A percentile compares a stretch with the other conserved stretches of the same genome.
phyloP scores from a whole-genome alignment of 2,888 invertebrate genomes.

The Volucella zonaria region DNA sequence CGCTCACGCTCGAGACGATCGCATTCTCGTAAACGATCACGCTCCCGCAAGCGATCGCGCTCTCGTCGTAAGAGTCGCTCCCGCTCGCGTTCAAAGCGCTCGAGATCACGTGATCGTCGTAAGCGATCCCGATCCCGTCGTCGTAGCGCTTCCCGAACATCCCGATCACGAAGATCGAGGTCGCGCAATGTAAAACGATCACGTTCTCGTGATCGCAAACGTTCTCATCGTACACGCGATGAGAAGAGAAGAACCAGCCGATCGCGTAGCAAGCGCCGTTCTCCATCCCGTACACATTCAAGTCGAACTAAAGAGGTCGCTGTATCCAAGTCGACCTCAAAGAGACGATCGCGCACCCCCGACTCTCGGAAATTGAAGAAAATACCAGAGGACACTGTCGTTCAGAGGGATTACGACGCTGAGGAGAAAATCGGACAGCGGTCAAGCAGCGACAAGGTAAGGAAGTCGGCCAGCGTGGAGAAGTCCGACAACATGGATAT shows the following conservation, averaged over 20 bases:
- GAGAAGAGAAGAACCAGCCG: slow-evolving; percentile 71
- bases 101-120: slow-evolving; percentile 79
- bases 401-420: slow-evolving; percentile 79
- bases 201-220: slow-evolving; percentile 82
- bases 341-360: slow-evolving; percentile 80
- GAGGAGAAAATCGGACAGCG: slow-evolving; percentile 79
- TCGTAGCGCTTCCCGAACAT: slow-evolving; percentile 75
- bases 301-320: slow-evolving; percentile 80
- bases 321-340: slow-evolving; percentile 78
- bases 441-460: slow-evolving; percentile 84
- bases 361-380: slow-evolving; percentile 80
- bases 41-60: slow-evolving; percentile 83
- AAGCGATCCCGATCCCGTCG: slow-evolving; percentile 80
- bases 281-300: slow-evolving; percentile 86
- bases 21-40: slow-evolving; percentile 82
- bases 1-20: slow-evolving; percentile 87
- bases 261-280: slow-evolving; percentile 81
- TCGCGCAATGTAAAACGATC: slow-evolving; percentile 78
- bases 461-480: slow-evolving; percentile 83
- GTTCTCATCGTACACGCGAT: slow-evolving; percentile 77
- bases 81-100: slow-evolving; percentile 80
- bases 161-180: slow-evolving; percentile 76
- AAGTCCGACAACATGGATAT: slow-evolving; percentile 90
- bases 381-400: slow-evolving; percentile 78
- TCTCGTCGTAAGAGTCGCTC: slow-evolving; percentile 83